Evolutionary conservation across 2,113 vertebrate genomes (phyloP).

Genomic region (Melanostigma gelatinosum): DNA sequence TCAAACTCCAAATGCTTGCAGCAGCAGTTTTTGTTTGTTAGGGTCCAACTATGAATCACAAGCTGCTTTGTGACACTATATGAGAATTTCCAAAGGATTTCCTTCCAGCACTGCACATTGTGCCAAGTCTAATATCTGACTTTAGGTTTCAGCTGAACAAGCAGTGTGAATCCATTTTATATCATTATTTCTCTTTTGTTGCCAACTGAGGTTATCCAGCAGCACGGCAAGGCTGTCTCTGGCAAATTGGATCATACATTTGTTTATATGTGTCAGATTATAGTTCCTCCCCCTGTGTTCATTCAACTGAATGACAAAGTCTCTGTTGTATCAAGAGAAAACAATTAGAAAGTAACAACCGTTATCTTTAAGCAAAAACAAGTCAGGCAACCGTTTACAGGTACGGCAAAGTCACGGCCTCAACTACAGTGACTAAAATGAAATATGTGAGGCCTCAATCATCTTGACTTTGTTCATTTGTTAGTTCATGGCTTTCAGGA

Average conservation of each 20-base stretch:
- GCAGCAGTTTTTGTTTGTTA: constrained; percentile 31
- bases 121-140: constrained; percentile 48
- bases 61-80: constrained; percentile 41
- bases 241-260: background rate
- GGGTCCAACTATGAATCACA: constrained; percentile 37
- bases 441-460: background rate
- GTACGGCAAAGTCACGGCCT: background rate
- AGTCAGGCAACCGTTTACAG: background rate
- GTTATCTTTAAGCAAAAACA: background rate
- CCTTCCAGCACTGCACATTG: constrained; percentile 6
- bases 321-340: background rate
- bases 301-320: background rate
- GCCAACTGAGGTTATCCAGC: constrained; percentile 8
- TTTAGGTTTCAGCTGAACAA: constrained; percentile 37
- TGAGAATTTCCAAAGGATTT: constrained; percentile 47
- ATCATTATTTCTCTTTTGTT: constrained; percentile 1
- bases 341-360: background rate
- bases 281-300: background rate
- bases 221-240: background rate
- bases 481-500: background rate
- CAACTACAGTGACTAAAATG: background rate
- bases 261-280: background rate
- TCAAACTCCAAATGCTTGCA: constrained; percentile 19
- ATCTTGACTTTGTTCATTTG: background rate
- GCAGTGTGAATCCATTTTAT: constrained; percentile 15